Percentiles rank a stretch among this genome's conserved stretches.
These are phyloP conservation scores for Mesitornis unicolor DNA, from an alignment of 2,113 vertebrate genomes.

Conservation along the genomic window DNA sequence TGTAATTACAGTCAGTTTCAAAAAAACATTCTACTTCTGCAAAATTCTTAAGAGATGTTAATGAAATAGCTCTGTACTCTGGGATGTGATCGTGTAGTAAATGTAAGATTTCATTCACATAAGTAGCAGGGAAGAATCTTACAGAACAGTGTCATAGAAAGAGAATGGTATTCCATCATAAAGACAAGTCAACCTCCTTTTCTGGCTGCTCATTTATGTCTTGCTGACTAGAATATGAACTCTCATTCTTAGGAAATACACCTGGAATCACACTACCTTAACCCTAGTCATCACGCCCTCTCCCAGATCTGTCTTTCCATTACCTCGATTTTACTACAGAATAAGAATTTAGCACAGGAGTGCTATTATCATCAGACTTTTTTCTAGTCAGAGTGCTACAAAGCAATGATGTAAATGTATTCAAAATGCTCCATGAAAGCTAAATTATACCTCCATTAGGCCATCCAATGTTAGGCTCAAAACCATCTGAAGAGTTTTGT, in stretches of 20 bases:
- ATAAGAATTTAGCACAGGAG: background rate
- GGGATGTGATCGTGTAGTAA: rapidly evolving
- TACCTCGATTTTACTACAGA: background rate
- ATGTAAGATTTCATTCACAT: background rate
- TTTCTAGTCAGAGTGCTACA: background rate
- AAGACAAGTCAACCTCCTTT: background rate
- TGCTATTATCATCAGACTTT: background rate
- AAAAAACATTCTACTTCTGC: background rate
- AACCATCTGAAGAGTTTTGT: constrained; percentile 77
- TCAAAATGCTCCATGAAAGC: background rate
- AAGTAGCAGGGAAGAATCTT: background rate
- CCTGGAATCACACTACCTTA: background rate
- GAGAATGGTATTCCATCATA: background rate
- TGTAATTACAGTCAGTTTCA: background rate
- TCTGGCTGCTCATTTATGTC: background rate
- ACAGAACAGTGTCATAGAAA: background rate
- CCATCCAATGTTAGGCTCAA: constrained; percentile 67
- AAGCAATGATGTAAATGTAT: background rate
- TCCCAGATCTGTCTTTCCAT: background rate
- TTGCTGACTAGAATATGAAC: background rate
- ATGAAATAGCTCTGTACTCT: background rate
- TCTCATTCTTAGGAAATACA: background rate
- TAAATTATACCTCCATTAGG: constrained; percentile 70
- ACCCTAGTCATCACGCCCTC: background rate
- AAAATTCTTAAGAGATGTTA: background rate